Conservation (phyloP, 2,888 invertebrate genomes). For the Troglohyphantes excavatus region DNA sequence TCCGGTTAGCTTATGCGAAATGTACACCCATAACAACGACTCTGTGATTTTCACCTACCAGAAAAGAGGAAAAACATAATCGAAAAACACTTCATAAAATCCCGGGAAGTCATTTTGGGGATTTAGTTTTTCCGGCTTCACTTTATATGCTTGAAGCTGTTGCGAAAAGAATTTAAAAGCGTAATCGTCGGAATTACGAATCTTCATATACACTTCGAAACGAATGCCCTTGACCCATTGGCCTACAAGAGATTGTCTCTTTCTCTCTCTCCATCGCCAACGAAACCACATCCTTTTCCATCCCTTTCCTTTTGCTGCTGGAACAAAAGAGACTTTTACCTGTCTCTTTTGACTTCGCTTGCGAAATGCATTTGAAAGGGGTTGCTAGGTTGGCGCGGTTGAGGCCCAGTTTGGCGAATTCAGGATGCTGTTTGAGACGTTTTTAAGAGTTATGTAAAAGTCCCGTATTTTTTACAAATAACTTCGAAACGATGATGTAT, state of each 20-base stretch:
- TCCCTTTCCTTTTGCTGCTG: too few species aligned
- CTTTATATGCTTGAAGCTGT: background rate
- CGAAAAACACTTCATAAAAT: background rate
- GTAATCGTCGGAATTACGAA: background rate
- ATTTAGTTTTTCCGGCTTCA: conserved; percentile 8
- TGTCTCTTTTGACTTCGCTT: background rate
- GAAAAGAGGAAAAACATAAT: too few species aligned
- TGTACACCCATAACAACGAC: too few species aligned
- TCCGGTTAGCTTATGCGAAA: too few species aligned
- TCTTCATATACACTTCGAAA: background rate
- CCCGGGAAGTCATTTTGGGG: conserved; percentile 9
- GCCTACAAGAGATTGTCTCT: background rate
- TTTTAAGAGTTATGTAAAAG: too few species aligned
- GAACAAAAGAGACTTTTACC: background rate
- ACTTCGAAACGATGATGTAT: too few species aligned
- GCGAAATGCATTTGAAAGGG: background rate
- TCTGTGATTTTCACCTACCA: too few species aligned
- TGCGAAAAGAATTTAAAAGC: too few species aligned
- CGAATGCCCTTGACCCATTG: conserved; percentile 42
- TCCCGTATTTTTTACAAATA: too few species aligned
- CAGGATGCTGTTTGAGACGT: too few species aligned
- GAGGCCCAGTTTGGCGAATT: background rate
- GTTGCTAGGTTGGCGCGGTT: background rate
- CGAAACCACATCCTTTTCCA: conserved; percentile 37
- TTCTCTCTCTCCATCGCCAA: background rate